phyloP scores from a whole-genome alignment of 2,113 vertebrate genomes.

The Heptranchias perlo region DNA sequence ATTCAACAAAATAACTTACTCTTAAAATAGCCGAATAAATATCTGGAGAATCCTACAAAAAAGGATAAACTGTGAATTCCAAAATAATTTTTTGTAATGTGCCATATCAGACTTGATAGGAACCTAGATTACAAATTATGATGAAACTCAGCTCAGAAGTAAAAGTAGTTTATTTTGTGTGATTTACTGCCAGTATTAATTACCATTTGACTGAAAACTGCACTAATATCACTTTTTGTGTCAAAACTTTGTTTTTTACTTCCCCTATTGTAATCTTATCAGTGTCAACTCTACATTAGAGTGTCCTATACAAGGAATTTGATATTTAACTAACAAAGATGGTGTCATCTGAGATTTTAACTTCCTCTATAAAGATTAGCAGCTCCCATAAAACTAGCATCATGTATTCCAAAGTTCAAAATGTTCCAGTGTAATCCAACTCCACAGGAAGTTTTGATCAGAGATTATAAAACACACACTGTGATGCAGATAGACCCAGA shows the following conservation, averaged over 20 bases:
- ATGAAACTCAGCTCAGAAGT: not conserved
- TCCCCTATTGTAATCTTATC: not conserved
- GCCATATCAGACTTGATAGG: not conserved
- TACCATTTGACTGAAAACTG: not conserved
- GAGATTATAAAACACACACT: not conserved
- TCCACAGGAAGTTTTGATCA: not conserved
- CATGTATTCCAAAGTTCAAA: slow-evolving; percentile 9
- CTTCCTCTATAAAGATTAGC: slow-evolving; percentile 14
- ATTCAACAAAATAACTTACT: not conserved
- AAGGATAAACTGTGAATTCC: not conserved
- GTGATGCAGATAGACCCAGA: not conserved
- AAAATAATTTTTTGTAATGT: not conserved
- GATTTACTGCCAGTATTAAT: not conserved
- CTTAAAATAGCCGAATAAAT: not conserved
- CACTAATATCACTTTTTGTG: not conserved
- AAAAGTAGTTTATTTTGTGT: not conserved
- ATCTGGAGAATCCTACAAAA: not conserved
- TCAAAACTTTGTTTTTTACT: not conserved
- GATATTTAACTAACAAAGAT: not conserved
- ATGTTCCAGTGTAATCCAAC: not conserved
- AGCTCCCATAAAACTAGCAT: not conserved
- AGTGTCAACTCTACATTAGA: not conserved
- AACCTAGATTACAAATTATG: not conserved
- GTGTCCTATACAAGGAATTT: not conserved
- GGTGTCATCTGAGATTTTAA: not conserved